Base-by-base conservation (phyloP, 2,113 vertebrate species). In the Illadopsis cleaveri region DNA sequence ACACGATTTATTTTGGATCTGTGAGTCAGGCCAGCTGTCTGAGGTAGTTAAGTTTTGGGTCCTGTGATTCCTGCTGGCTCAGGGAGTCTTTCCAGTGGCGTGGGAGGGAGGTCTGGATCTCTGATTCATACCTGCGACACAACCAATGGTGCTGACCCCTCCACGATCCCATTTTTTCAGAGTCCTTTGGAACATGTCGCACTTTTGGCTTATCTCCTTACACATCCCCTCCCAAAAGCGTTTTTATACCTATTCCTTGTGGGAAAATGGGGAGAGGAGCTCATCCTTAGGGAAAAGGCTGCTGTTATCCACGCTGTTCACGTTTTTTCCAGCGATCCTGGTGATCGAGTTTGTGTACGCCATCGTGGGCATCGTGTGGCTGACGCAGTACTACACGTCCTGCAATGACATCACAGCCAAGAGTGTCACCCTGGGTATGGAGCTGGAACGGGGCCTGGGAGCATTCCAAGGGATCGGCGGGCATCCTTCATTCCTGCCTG, bases 261-360 rank as follows among this genome's bases (percentile, higher is more conserved):
- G 28, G 60, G 65, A 51, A 44, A 62, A 24, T 1, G 12, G 14
- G 12, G 54, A 58, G 62, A 68, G 33, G 47, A 6, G 5, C 70
- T 38, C 30, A 51, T 62, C 82, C 38, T 33, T 21, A 1, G 62
- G 86, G 80, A 78, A 58, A 19, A 56, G 42, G 37, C 81, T 25
- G 38, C 88, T n/a, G 30, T 89, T 73, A 66, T 24, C 47, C 17
- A 0, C 28, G 56, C 16, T 77, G 24, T 88, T 95, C 58, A 77
- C 10, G 1, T 86, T 53, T 69, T 95, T 93, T 94, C 47, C 96
- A 99, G 99, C 99, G 37, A 99, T 99, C 97, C 96, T 99, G 96
- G 97, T 99, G 96, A 99, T 99, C 3, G 99, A 99, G 98, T 98
- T 99, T 48, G 98, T 99, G 28, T 99, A 99, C 2, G 99, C 99